Base-by-base conservation (phyloP, 2,888 invertebrate genomes). In the Blastobasis lacticolella region DNA sequence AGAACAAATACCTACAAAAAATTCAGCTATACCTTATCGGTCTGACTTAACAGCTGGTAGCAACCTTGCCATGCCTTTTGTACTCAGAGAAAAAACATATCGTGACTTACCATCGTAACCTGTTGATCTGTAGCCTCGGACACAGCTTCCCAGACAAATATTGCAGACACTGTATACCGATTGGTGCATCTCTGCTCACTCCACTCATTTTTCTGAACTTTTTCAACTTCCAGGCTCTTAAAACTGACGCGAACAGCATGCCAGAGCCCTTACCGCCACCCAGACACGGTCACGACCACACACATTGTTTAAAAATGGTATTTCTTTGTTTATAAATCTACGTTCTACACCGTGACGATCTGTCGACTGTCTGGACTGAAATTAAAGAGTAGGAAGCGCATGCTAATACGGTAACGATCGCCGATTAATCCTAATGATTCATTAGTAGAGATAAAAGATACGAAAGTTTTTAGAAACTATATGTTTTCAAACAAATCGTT, bases 111-210 rank as follows among this genome's bases (percentile, higher is more conserved):
- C 92, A 91, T 65, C 90, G 71, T 63, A 92, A 88, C 65, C 92
- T 89, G 71, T 93, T 92, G 56, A 91, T 84, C 60, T 90, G 90
- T 5, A 91, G 69, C 10, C 92, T 83, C 5, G 92, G 91, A 63
- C 91, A 93, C 50, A 90, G 90, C 62, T 75, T 87, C 5, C 81
- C 79, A 9, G 78, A 87, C 23, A 87, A 62, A 59, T 77, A 88
- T 64, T 92, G 91, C 49, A 93, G 64, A 38, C 86, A 67, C 61
- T 87, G 84, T 7, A 94, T 77, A n/a, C 94, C 94, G 55, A 91
- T 71, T 9, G 94, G 94, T 48, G 92, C 87, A 54, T 92, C 91
- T 58, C 81, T 83, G 51, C 81, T 84, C 37, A 83, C 81, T 10
- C 88, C 88, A 59, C 85, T 90, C 92, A 92, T 92, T 69, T 79